Percentiles rank a stretch among this genome's conserved stretches.
phyloP scores from a whole-genome alignment of 2,888 invertebrate genomes.

The Hypomecis punctinalis region DNA sequence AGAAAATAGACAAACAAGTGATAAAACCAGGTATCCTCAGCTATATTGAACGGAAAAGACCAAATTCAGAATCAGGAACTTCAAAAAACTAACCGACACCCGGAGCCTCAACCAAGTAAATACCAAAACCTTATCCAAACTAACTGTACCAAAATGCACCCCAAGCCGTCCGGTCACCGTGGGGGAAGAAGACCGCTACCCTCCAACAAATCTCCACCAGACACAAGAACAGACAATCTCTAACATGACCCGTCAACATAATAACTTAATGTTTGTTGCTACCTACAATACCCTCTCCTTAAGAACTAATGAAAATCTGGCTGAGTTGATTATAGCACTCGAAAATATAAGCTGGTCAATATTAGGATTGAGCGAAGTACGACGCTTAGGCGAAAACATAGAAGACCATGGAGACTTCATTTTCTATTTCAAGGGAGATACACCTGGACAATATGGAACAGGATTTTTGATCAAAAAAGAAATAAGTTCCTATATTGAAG shows the following conservation, averaged over 20 bases:
- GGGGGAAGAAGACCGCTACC: constrained; percentile 16
- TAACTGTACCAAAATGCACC: constrained; percentile 5
- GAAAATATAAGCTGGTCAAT: constrained; percentile 9
- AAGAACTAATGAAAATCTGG: not conserved
- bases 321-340: constrained; percentile 11
- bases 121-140: constrained; percentile 3
- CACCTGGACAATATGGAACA: constrained; percentile 6
- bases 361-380: constrained; percentile 18
- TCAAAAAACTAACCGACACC: constrained; percentile 10
- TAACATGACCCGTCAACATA: constrained; percentile 5
- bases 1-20: not conserved
- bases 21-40: constrained; percentile 3
- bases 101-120: constrained; percentile 2
- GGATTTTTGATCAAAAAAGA: too few relatives aligned
- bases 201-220: constrained; percentile 1
- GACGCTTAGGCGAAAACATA: constrained; percentile 5
- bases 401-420: constrained; percentile 14
- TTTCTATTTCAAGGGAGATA: constrained; percentile 15
- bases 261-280: constrained; percentile 3
- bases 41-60: not conserved
- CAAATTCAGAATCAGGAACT: not conserved
- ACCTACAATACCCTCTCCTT: constrained; percentile 31
- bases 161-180: not conserved
- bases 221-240: constrained; percentile 5
- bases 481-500: too few relatives aligned